Base-by-base conservation (phyloP, 2,888 invertebrate genomes). In the Nomada ruficornis region DNA sequence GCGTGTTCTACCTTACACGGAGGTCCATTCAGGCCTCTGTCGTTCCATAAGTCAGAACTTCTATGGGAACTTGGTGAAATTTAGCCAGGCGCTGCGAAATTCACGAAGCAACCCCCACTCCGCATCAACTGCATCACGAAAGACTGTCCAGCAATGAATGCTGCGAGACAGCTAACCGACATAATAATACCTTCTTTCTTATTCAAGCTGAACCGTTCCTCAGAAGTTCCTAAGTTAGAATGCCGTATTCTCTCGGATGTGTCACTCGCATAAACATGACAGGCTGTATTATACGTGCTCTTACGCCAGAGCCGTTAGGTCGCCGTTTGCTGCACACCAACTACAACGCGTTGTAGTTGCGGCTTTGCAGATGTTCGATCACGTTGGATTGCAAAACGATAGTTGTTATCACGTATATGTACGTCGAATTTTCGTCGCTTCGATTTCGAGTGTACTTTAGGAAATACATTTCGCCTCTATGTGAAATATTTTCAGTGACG, bases 151-250 rank as follows among this genome's bases (percentile, higher is more conserved):
- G 84, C 74, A 55, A 64, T 74, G 80, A 84, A 84, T 65, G 67
- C 70, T 52, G 69, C 50, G 70, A 71, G 80, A 80, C 77, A 72
- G 60, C 69, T 64, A 54, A 67, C 64, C 69, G 59, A 76, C 73
- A 80, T 84, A 77, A 84, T 80, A 80, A 83, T 76, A 62, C 83
- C 83, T 83, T 70, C 74, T 80, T 84, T 84, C 77, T 71, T 84
- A 74, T 84, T 84, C 80, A 70, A 68, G n/a, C 64, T 55, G 68
- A 54, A 64, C 47, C 72, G 62, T 78, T 60, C 20, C 50, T 65
- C 79, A 83, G 83, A 79, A 83, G 55, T 83, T 79, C 50, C 52
- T 57, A 54, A 79, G 69, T 79, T 72, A 67, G 73, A 83, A 67
- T 60, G 75, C 64, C 83, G 69, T 77, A 36, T 77, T 77, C 67